phyloP scores from a whole-genome alignment of 2,888 invertebrate genomes.

The Molanna angustata region DNA sequence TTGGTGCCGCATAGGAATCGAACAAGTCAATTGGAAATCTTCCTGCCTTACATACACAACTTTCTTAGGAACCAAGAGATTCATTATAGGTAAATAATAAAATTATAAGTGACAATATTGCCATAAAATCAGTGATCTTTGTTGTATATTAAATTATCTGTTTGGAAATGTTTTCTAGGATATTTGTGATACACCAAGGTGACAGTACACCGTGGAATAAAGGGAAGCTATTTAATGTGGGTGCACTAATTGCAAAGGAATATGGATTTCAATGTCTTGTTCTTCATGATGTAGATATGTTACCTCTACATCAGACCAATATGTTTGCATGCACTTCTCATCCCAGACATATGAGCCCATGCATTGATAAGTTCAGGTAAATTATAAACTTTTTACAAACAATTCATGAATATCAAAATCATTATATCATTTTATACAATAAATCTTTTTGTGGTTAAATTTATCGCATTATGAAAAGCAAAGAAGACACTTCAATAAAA shows the following conservation, averaged over 20 bases:
- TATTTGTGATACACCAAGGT: slow-evolving; percentile 81
- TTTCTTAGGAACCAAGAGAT: slow-evolving; percentile 79
- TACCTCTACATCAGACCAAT: slow-evolving; percentile 78
- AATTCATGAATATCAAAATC: not conserved
- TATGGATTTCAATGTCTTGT: slow-evolving; percentile 77
- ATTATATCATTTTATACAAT: not conserved
- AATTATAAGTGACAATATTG: too few relatives aligned
- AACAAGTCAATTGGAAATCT: slow-evolving; percentile 68
- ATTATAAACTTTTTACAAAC: not conserved
- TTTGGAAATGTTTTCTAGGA: slow-evolving; percentile 43
- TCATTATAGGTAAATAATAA: slow-evolving; percentile 60
- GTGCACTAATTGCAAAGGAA: slow-evolving; percentile 71
- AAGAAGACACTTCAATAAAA: not conserved
- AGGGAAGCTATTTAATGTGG: slow-evolving; percentile 83
- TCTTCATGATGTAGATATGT: slow-evolving; percentile 87
- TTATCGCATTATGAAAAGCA: too few relatives aligned
- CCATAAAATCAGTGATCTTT: slow-evolving; percentile 21
- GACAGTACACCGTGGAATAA: slow-evolving; percentile 79
- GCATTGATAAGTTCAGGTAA: slow-evolving; percentile 72
- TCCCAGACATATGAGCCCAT: slow-evolving; percentile 87
- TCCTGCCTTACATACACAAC: slow-evolving; percentile 82
- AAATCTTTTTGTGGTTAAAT: too few relatives aligned
- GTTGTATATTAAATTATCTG: not conserved
- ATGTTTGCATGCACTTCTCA: slow-evolving; percentile 75
- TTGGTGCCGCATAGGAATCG: slow-evolving; percentile 79